phyloP scores from a whole-genome alignment of 2,113 vertebrate genomes.

The Oreotrochilus melanogaster region DNA sequence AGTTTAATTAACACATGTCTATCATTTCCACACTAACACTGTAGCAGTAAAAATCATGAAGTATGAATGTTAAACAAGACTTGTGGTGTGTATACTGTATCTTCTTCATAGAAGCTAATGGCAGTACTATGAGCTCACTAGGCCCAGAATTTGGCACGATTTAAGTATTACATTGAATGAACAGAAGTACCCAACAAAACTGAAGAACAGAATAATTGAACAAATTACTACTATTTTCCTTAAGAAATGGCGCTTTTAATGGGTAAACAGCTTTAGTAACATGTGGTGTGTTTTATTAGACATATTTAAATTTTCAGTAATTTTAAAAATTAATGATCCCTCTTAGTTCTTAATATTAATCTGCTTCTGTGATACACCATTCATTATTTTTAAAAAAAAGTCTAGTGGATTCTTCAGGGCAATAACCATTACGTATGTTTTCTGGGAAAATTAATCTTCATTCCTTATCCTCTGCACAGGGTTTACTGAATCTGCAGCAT shows the following conservation, averaged over 20 bases:
- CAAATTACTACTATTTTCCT: not conserved
- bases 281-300: not conserved
- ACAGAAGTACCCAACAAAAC: not conserved
- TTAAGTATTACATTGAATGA: not conserved
- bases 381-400: not conserved
- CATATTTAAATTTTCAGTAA: not conserved
- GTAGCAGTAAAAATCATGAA: not conserved
- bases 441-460: not conserved
- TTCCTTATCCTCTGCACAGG: not conserved
- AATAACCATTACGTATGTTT: not conserved
- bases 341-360: not conserved
- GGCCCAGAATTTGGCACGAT: not conserved
- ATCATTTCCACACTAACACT: fast-evolving
- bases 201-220: not conserved
- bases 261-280: not conserved
- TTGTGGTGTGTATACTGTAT: not conserved
- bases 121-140: not conserved
- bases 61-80: not conserved
- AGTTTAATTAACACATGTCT: not conserved
- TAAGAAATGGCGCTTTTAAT: not conserved
- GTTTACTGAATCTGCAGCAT: not conserved
- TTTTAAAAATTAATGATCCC: not conserved
- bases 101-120: not conserved
- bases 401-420: not conserved
- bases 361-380: not conserved